Evolutionary conservation across 2,797 vertebrate genomes (phyloP), one percentile per base, ranked within the genome.

Genomic region (Rhincodon typus): DNA sequence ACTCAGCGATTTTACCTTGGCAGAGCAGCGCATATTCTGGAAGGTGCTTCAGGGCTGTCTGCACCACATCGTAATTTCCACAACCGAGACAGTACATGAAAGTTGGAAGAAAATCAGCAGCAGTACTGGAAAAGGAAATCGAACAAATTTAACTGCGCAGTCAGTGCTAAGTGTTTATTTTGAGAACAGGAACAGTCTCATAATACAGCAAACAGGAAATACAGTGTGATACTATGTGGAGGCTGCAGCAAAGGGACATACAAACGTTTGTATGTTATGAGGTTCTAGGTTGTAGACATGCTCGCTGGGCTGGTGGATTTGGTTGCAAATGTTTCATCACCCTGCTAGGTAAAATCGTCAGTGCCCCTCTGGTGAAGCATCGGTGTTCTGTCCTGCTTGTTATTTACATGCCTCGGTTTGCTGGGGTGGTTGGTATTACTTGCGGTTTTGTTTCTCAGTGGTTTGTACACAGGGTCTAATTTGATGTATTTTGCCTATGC

Each of bases 71-170:
- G 0, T 99, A 99, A 97, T 99, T 98, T 3, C 98, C 97, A 95
- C 99, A 99, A 95, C 99, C 98, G 94, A 99, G 97, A 96, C 99
- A 99, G 97, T 98, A 99, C 99, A 99, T 99, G 97, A 98, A 99
- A 0, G 99, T 99, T 57, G 99, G 99, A 96, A 99, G 97, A 97
- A 99, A 99, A 96, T 99, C 98, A 0, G 98, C 98, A 0, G 99
- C 99, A 95, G 98, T 97, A 97, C 99, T 99, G 96, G 70, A 96
- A 69, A 10, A 77, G n/a, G 17, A 86, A 96, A 30, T 96, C 96
- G 96, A 96, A 96, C 96, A 96, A 23, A 67, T 34, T 66, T 66
- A 66, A 25, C 21, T 1, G 17, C 25, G 23, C 50, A 17, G 84
- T 23, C 57, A 62, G 57, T 10, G 57, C 10, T 62, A 62, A 5